Evolutionary conservation across 2,888 invertebrate species (phyloP).

Genomic region (Oscheius myriophilus): DNA sequence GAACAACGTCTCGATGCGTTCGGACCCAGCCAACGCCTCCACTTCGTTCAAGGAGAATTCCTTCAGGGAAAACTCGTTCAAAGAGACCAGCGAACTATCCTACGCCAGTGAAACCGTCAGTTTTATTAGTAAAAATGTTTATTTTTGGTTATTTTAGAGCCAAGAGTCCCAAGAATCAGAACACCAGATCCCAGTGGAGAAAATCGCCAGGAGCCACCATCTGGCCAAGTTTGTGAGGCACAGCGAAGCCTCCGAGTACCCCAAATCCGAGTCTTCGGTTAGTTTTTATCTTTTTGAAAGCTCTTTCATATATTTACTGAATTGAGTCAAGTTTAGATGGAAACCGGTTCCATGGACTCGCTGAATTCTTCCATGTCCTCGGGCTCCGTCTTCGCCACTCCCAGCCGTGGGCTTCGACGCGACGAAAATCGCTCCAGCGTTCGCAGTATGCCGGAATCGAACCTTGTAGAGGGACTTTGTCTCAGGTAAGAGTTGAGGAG

Average conservation of each 20-base stretch:
- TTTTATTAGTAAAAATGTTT: neutral
- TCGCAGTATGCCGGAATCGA: conserved; percentile 20
- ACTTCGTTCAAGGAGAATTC: conserved; percentile 11
- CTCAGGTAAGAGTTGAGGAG: too few relatives aligned
- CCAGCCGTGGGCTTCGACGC: conserved; percentile 7
- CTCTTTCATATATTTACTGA: too few relatives aligned
- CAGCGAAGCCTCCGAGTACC: too few relatives aligned
- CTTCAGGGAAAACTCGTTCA: too few relatives aligned
- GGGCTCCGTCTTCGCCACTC: conserved; percentile 2
- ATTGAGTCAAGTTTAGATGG: too few relatives aligned
- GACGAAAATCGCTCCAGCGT: conserved; percentile 12
- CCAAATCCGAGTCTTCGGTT: too few relatives aligned
- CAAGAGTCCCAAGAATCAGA: conserved; percentile 16
- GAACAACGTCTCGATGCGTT: conserved; percentile 1
- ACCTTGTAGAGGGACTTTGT: neutral
- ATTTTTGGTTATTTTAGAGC: conserved; percentile 1
- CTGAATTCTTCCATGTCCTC: too few relatives aligned
- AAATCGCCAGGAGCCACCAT: too few relatives aligned
- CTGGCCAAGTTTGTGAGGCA: too few relatives aligned
- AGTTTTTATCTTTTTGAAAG: too few relatives aligned
- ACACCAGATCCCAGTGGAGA: neutral
- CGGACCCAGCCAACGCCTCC: too few relatives aligned
- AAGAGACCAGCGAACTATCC: conserved; percentile 2
- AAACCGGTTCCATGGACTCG: too few relatives aligned
- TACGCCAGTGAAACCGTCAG: conserved; percentile 15